phyloP scores from a whole-genome alignment of 2,113 vertebrate genomes.

The Chaenocephalus aceratus region DNA sequence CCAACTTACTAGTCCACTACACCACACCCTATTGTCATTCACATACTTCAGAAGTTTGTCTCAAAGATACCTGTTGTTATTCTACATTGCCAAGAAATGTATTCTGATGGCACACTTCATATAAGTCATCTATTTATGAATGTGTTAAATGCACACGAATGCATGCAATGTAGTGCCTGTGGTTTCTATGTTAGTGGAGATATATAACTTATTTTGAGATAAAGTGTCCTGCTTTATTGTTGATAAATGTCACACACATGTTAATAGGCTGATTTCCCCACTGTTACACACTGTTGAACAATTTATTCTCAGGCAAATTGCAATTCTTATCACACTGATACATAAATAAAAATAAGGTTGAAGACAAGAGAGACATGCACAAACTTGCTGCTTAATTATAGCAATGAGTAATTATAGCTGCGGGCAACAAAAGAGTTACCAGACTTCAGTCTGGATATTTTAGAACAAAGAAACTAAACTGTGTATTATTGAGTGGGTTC shows the following conservation, averaged over 20 bases:
- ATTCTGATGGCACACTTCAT: too few relatives aligned
- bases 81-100: background rate
- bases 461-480: background rate
- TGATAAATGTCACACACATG: background rate
- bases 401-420: constrained; percentile 16
- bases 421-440: background rate
- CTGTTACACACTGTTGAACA: background rate
- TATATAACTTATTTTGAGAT: too few relatives aligned
- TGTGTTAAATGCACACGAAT: background rate
- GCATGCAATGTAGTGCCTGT: background rate
- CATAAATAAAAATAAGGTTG: background rate
- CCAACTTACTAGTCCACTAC: too few relatives aligned
- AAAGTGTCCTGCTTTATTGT: background rate
- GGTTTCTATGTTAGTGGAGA: background rate
- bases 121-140: too few relatives aligned
- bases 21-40: too few relatives aligned
- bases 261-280: background rate
- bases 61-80: background rate
- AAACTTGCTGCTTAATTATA: constrained; percentile 14
- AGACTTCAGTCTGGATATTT: background rate
- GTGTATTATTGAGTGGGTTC: background rate
- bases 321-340: constrained; percentile 2
- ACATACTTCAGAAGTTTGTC: too few relatives aligned
- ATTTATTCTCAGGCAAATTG: background rate
- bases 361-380: background rate